Percentiles rank a stretch among this genome's conserved stretches.
Conservation (phyloP, 2,797 vertebrate species). For the Chiloscyllium punctatum region DNA sequence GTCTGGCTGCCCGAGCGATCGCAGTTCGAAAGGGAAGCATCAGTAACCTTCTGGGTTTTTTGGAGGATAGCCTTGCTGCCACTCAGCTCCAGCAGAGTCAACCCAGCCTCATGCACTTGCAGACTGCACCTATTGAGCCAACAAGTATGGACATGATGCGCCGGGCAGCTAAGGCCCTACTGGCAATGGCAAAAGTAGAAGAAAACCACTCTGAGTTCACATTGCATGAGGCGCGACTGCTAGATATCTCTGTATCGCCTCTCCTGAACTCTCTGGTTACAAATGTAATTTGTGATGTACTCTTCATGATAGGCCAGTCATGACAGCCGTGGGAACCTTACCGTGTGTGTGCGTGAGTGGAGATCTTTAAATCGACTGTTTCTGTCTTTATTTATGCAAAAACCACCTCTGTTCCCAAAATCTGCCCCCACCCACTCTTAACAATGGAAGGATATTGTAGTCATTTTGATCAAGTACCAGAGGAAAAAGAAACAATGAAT, state of each 20-base stretch:
- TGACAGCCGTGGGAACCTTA: slow-evolving; percentile 96
- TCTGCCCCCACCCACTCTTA: slow-evolving; percentile 73
- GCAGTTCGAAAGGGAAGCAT: slow-evolving; percentile 96
- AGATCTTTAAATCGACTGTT: slow-evolving; percentile 89
- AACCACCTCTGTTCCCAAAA: slow-evolving; percentile 94
- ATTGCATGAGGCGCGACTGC: slow-evolving; percentile 93
- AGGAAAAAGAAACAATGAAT: slow-evolving; percentile 61
- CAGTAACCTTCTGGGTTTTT: slow-evolving; percentile 90
- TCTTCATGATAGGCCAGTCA: slow-evolving; percentile 99
- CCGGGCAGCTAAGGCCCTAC: slow-evolving; percentile 89
- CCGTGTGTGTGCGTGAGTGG: slow-evolving; percentile 79
- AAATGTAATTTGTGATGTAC: slow-evolving; percentile 99
- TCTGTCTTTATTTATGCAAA: slow-evolving; percentile 99
- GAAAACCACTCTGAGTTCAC: slow-evolving; percentile 99
- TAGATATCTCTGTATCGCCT: slow-evolving; percentile 97
- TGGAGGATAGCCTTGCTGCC: slow-evolving; percentile 96
- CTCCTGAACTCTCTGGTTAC: slow-evolving; percentile 99
- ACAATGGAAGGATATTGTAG: slow-evolving; percentile 66
- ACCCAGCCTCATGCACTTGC: slow-evolving; percentile 87
- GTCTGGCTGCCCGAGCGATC: slow-evolving; percentile 82
- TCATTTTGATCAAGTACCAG: slow-evolving; percentile 78
- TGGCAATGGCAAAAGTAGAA: slow-evolving; percentile 95
- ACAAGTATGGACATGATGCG: slow-evolving; percentile 99
- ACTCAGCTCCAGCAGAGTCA: slow-evolving; percentile 97
- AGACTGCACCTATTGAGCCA: slow-evolving; percentile 91